Conservation (phyloP, 2,888 invertebrate genomes). For the Cantharis nigra region DNA sequence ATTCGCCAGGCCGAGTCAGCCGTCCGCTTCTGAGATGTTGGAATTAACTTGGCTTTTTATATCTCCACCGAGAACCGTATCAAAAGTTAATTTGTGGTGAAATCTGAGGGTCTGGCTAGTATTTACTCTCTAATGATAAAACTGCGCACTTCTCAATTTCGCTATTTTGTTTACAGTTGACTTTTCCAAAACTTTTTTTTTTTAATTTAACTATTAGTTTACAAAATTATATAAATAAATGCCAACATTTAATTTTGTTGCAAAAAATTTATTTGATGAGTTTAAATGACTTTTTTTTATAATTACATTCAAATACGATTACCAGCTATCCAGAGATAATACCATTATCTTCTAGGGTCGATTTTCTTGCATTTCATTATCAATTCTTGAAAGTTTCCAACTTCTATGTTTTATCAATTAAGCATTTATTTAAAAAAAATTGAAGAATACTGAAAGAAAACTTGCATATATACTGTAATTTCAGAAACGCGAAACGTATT, state of each 20-base stretch:
- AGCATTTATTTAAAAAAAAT: neutral
- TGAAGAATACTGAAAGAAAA: too few species aligned
- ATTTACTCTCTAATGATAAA: slow-evolving; percentile 54
- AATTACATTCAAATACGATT: neutral
- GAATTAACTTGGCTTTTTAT: slow-evolving; percentile 56
- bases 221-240: neutral
- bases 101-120: slow-evolving; percentile 52
- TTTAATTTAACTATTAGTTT: slow-evolving; percentile 40
- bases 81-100: slow-evolving; percentile 58
- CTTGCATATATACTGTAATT: too few species aligned
- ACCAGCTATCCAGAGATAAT: neutral
- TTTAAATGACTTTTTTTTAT: neutral
- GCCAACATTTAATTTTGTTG: neutral
- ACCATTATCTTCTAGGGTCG: neutral
- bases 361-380: neutral
- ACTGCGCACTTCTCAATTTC: slow-evolving; percentile 45
- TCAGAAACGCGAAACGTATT: too few species aligned
- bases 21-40: slow-evolving; percentile 42
- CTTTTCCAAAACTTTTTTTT: slow-evolving; percentile 47
- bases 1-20: slow-evolving; percentile 44
- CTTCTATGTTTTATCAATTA: neutral
- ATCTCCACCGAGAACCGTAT: slow-evolving; percentile 56
- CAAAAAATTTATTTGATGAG: slow-evolving; percentile 8
- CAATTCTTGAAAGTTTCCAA: neutral
- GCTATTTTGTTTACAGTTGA: slow-evolving; percentile 46